Evolutionary conservation across 2,113 vertebrate genomes (phyloP), one percentile per base, ranked within the genome.

Genomic region (Grallaria varia): DNA sequence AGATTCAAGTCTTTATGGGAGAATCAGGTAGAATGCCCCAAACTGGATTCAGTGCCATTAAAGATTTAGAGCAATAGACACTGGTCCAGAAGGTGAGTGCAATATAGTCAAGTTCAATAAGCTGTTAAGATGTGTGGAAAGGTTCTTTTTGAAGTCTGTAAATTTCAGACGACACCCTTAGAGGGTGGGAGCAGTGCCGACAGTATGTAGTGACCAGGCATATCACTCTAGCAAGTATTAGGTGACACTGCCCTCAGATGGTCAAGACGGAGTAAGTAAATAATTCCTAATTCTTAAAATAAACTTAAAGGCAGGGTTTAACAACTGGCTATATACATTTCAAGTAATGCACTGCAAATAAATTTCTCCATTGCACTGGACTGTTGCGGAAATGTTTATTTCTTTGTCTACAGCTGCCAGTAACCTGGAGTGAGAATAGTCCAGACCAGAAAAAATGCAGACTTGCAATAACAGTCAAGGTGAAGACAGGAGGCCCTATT

Each of bases 231-330:
- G 66, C 79, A 85, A 96, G 55, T 87, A 58, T 95, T 86, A 80
- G 86, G 73, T 85, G 87, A 91, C 76, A 88, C 58, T 87, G 73
- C 71, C 78, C 90, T 96, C 58, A 86, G 85, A 88, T 19, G 35
- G 92, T 66, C 76, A 93, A 89, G 88, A 67, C 25, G 9, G 37
- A 93, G 82, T 77, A 93, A 81, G n/a, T 79, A 72, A 95, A 81
- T 20, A 27, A 21, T 84, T 85, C 60, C 82, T 90, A 90, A 87
- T 60, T 37, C 49, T 87, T 92, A 60, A 84, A 84, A 79, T 39
- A 77, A 85, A 71, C 25, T 27, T 90, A 66, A 71, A 87, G 37
- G 24, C 35, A 18, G 7, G 17, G 23, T 42, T 88, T 68, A 89
- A 84, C 45, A 40, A 74, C 27, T 72, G 40, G 2, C 28, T 56